Percentiles rank a stretch among this genome's conserved stretches.
Conservation (phyloP, 2,113 vertebrate species). For the Telmatochromis sp. region DNA sequence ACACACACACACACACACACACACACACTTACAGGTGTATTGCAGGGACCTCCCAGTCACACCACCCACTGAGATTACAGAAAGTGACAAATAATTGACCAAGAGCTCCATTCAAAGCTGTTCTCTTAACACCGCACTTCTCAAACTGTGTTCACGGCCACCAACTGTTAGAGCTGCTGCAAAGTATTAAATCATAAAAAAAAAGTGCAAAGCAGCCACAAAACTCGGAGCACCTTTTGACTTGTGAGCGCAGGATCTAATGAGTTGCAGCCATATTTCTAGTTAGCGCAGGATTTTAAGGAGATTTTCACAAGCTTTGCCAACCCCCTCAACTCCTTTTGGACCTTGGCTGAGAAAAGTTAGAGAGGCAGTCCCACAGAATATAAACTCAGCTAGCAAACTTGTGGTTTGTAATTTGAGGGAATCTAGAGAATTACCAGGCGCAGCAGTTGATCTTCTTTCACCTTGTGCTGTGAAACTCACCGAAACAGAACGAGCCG, state of each 20-base stretch:
- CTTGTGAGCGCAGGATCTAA: not conserved
- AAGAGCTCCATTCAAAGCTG: slow-evolving; percentile 9
- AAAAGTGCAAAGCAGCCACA: slow-evolving; percentile 18
- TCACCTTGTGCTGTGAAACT: slow-evolving; percentile 39
- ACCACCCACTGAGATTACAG: slow-evolving; percentile 46
- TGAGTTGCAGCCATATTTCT: slow-evolving; percentile 5
- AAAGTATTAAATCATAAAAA: slow-evolving; percentile 15
- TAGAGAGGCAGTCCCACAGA: slow-evolving; percentile 6
- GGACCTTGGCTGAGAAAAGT: slow-evolving; percentile 5
- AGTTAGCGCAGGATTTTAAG: slow-evolving; percentile 13
- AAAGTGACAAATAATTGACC: slow-evolving; percentile 32
- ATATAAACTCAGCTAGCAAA: slow-evolving; percentile 21
- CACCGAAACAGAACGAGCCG: not conserved
- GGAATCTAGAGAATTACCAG: slow-evolving; percentile 33
- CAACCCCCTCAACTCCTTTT: not conserved
- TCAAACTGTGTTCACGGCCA: slow-evolving; percentile 20
- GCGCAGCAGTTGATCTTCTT: slow-evolving; percentile 1
- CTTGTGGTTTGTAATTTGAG: slow-evolving; percentile 38
- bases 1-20: not conserved
- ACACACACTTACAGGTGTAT: slow-evolving; percentile 38
- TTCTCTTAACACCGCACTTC: slow-evolving; percentile 24
- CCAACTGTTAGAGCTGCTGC: slow-evolving; percentile 20
- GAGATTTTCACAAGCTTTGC: slow-evolving; percentile 31
- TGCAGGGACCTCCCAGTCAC: slow-evolving; percentile 43
- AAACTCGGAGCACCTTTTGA: not conserved